These are phyloP conservation scores for Dolomedes plantarius DNA, from an alignment of 2,888 invertebrate species.

Conservation along the genomic window DNA sequence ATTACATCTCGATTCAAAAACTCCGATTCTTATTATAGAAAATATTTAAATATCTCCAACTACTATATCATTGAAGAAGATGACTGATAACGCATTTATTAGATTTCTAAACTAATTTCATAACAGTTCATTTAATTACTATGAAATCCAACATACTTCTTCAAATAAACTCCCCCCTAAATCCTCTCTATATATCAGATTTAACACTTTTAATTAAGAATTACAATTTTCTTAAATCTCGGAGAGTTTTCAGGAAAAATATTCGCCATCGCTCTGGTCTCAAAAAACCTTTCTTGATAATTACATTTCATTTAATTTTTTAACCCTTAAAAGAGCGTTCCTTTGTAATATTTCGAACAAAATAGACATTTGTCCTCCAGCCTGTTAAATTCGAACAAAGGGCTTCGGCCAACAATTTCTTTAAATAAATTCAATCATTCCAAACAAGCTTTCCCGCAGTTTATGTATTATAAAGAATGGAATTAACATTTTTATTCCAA, in stretches of 20 bases:
- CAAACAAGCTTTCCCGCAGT: neutral
- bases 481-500: constrained; percentile 27
- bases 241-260: neutral
- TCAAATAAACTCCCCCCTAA: no score
- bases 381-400: neutral
- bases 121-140: no score
- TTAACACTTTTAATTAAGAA: no score
- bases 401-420: neutral
- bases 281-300: neutral
- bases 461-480: constrained; percentile 29
- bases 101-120: no score
- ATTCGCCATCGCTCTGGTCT: neutral
- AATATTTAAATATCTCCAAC: no score
- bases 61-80: no score
- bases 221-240: no score
- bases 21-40: no score
- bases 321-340: neutral
- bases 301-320: neutral
- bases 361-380: constrained; percentile 8
- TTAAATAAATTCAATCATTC: constrained; percentile 12
- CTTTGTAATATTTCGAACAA: neutral
- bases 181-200: no score
- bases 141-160: no score
- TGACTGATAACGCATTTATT: no score
- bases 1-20: no score